Percentiles rank a stretch among this genome's conserved stretches.
These are phyloP conservation scores for Diabrotica virgifera DNA, from an alignment of 1,140 invertebrate genomes.

Conservation along the genomic window DNA sequence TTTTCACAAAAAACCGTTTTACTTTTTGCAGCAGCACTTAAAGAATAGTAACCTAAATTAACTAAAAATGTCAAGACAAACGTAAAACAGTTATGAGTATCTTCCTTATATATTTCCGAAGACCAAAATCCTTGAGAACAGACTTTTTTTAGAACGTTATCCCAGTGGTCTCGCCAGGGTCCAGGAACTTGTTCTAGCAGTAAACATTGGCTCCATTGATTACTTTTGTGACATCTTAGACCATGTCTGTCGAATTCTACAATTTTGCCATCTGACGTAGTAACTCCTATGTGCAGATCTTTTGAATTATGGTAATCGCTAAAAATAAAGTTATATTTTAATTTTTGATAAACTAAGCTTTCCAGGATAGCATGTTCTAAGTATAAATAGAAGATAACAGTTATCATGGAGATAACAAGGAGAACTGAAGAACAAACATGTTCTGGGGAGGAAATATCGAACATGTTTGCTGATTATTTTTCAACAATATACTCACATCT, in stretches of 20 bases:
- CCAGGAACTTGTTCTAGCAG: slow-evolving; percentile 62
- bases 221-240: slow-evolving; percentile 54
- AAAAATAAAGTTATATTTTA: slow-evolving; percentile 17
- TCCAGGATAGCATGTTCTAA: neutral
- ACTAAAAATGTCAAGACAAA: slow-evolving; percentile 74
- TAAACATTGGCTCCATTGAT: slow-evolving; percentile 69
- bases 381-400: neutral
- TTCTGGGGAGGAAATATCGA: no score
- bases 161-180: slow-evolving; percentile 74
- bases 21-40: slow-evolving; percentile 62
- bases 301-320: slow-evolving; percentile 75
- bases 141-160: slow-evolving; percentile 63
- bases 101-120: slow-evolving; percentile 65
- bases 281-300: slow-evolving; percentile 80
- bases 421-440: no score
- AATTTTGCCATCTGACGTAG: slow-evolving; percentile 68
- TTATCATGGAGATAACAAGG: no score
- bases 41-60: slow-evolving; percentile 59
- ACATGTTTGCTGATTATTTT: no score
- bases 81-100: slow-evolving; percentile 74
- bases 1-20: slow-evolving; percentile 69
- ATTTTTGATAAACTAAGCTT: neutral
- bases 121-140: slow-evolving; percentile 64
- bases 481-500: no score
- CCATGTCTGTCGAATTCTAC: slow-evolving; percentile 76